Base-by-base conservation (phyloP, 2,797 vertebrate species). In the Gouania willdenowi region DNA sequence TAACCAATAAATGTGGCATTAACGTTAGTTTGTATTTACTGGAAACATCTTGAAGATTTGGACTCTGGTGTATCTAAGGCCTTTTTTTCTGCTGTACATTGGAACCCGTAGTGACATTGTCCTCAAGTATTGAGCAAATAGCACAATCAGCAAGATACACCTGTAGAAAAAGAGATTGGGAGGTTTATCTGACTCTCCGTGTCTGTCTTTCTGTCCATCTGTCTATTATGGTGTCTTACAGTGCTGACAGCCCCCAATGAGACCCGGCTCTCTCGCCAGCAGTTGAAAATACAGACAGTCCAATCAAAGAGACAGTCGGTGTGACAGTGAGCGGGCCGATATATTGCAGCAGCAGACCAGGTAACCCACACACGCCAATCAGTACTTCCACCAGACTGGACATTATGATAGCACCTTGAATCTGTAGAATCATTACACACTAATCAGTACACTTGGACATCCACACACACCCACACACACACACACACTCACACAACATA, bases 41-140 rank as follows among this genome's bases (percentile, higher is more conserved):
- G 95, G 94, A 82, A 98, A 98, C 93, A 97, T 90, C 81, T 93
- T 98, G 89, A 98, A 98, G 68, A 98, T 84, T 75, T 96, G 91
- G 49, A 95, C 8, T 7, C 83, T 89, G 45, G 85, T 75, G 41
- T 81, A 53, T 12, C 73, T 83, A 15, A 92, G 84, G 11, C 95
- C 94, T 25, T 62, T 86, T 58, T 87, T 83, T 30, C 79, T 73
- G 37, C 79, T 88, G 73, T 93, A 98, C 12, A 83, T 64, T 0
- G 94, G 95, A 59, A 97, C 22, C 40, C 75, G 73, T 55, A 95
- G 16, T 23, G 89, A 67, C 42, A 91, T 50, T 2, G 89, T 79
- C 51, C 93, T 89, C 18, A 98, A 84, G 68, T 97, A 97, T 72
- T 98, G 95, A 42, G 94, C 91, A 40, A 98, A 98, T 8, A 96